Evolutionary conservation across 2,113 vertebrate species (phyloP).

Genomic region (Pseudolaguvia tuberculata): DNA sequence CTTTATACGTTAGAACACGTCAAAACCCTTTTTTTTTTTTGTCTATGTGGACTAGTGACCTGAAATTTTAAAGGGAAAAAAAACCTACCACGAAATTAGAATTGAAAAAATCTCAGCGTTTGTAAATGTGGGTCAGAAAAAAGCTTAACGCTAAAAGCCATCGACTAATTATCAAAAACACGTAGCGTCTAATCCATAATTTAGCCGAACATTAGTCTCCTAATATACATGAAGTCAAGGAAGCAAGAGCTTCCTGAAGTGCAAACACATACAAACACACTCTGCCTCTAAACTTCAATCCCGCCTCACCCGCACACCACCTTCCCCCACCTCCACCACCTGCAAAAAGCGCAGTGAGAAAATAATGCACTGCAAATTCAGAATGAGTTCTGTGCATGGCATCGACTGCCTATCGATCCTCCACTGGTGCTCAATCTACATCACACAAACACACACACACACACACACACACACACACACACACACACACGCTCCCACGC

Average conservation of each 20-base stretch:
- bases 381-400: slow-evolving; percentile 52
- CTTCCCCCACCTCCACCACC: slow-evolving; percentile 35
- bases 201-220: slow-evolving; percentile 87
- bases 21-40: no score
- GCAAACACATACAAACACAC: slow-evolving; percentile 54
- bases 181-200: slow-evolving; percentile 87
- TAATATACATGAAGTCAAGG: slow-evolving; percentile 77
- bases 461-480: neutral
- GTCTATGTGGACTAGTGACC: no score
- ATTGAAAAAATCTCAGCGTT: no score
- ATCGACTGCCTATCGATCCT: slow-evolving; percentile 54
- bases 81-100: neutral
- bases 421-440: slow-evolving; percentile 57
- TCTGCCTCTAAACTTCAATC: no score
- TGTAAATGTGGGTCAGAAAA: slow-evolving; percentile 61
- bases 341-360: slow-evolving; percentile 50
- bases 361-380: slow-evolving; percentile 60
- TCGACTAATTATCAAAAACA: slow-evolving; percentile 90
- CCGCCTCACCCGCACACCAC: slow-evolving; percentile 32
- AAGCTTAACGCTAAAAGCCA: slow-evolving; percentile 76
- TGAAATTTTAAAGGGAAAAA: neutral
- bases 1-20: no score
- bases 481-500: slow-evolving; percentile 5
- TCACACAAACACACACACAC: neutral
- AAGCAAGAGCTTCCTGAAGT: slow-evolving; percentile 77